Percentiles rank a stretch among this genome's conserved stretches.
These are phyloP conservation scores for Hydriomena furcata DNA, from an alignment of 2,888 invertebrate genomes.

Conservation along the genomic window DNA sequence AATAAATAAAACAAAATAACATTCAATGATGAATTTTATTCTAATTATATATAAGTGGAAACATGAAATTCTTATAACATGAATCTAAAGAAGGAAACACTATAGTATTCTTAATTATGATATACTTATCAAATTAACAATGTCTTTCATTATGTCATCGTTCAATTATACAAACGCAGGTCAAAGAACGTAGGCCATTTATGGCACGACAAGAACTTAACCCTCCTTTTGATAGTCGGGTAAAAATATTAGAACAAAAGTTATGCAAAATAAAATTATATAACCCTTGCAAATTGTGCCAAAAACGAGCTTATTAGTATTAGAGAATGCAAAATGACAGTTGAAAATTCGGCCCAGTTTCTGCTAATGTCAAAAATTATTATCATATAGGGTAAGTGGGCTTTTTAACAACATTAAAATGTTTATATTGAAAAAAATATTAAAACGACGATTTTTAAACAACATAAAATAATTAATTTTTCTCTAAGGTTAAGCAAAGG, in stretches of 20 bases:
- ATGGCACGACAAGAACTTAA: constrained; percentile 56
- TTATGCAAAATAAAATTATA: constrained; percentile 50
- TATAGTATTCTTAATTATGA: constrained; percentile 80
- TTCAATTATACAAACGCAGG: constrained; percentile 50
- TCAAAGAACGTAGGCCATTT: constrained; percentile 46
- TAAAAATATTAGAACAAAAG: constrained; percentile 44
- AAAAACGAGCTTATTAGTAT: constrained; percentile 40
- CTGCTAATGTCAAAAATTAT: constrained; percentile 6
- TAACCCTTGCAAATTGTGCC: constrained; percentile 53
- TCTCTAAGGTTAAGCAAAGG: too few species aligned
- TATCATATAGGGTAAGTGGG: too few species aligned
- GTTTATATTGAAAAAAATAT: too few species aligned
- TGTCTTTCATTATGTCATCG: constrained; percentile 76
- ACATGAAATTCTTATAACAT: constrained; percentile 83
- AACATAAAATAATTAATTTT: too few species aligned
- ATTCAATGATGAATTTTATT: constrained; percentile 80
- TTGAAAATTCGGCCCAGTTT: background rate
- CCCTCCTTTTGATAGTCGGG: constrained; percentile 4
- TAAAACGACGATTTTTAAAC: too few species aligned
- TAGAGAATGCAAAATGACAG: constrained; percentile 18
- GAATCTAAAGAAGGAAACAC: constrained; percentile 83
- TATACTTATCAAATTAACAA: constrained; percentile 80
- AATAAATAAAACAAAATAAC: constrained; percentile 57
- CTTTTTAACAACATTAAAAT: too few species aligned
- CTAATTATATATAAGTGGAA: constrained; percentile 83